These are phyloP conservation scores for Linepithema humile DNA, from an alignment of 1,140 invertebrate genomes.

Conservation along the genomic window DNA sequence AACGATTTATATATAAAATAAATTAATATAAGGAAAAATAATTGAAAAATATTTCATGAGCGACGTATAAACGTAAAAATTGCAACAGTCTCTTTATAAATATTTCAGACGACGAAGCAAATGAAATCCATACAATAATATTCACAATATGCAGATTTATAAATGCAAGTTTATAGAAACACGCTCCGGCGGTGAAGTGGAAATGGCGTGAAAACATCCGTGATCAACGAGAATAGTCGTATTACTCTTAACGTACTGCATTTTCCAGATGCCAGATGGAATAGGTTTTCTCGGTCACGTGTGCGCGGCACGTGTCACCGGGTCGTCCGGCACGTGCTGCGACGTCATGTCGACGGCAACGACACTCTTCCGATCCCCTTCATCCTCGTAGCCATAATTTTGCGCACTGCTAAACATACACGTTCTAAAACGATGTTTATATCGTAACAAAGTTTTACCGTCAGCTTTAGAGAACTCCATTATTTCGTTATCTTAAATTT, in stretches of 20 bases:
- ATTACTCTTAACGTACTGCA: conserved; percentile 51
- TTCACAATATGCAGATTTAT: conserved; percentile 9
- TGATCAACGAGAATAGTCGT: conserved; percentile 23
- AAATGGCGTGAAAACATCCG: conserved; percentile 20
- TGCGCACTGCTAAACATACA: conserved; percentile 58
- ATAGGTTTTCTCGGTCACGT: conserved; percentile 68
- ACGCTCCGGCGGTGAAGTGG: not conserved
- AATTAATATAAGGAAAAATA: no score
- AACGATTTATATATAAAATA: no score
- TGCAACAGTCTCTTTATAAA: not conserved
- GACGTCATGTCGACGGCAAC: conserved; percentile 31
- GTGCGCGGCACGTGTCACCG: conserved; percentile 70
- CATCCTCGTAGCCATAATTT: conserved; percentile 51
- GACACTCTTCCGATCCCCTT: conserved; percentile 28
- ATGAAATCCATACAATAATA: not conserved
- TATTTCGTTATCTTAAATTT: not conserved
- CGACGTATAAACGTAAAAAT: not conserved
- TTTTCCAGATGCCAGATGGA: conserved; percentile 66
- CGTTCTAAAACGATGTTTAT: conserved; percentile 13
- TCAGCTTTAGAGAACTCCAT: not conserved
- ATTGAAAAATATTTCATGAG: no score
- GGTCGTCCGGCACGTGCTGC: conserved; percentile 65
- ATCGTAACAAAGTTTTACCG: not conserved
- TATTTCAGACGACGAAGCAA: not conserved
- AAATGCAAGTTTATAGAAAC: not conserved